Evolutionary conservation across 92 coral and sea anemone species (phyloP).

Genomic region (Diadumene lineata): DNA sequence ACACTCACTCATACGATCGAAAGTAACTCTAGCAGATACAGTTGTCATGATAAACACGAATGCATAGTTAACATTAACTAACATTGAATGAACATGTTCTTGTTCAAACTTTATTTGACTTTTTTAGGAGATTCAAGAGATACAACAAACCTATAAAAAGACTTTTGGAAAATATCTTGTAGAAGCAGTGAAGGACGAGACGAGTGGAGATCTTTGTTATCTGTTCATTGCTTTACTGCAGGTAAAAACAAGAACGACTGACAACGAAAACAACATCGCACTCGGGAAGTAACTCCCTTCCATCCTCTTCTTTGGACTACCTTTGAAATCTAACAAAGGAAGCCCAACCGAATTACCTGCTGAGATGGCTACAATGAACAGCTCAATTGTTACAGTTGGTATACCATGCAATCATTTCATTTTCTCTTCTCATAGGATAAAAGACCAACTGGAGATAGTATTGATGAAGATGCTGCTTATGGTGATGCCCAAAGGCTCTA

Average conservation of each 20-base stretch:
- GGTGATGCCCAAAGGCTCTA: conserved; percentile 66
- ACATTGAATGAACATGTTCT: too few relatives aligned
- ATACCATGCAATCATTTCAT: not conserved
- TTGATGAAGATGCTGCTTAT: conserved; percentile 63
- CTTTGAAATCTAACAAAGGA: too few relatives aligned
- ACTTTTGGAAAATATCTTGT: conserved; percentile 64
- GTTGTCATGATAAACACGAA: too few relatives aligned
- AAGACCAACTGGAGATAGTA: conserved; percentile 30
- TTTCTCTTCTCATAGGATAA: conserved; percentile 31
- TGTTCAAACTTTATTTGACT: not conserved
- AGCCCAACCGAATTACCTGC: too few relatives aligned
- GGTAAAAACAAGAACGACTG: conserved; percentile 46
- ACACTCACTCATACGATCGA: too few relatives aligned
- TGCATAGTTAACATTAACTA: not conserved
- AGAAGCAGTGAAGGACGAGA: conserved; percentile 76
- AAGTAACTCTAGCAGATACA: too few relatives aligned
- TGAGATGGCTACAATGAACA: too few relatives aligned
- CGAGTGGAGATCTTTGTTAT: conserved; percentile 83
- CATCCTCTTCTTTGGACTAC: too few relatives aligned
- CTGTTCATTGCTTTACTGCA: conserved; percentile 60
- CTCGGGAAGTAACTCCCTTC: too few relatives aligned
- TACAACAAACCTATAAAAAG: conserved; percentile 55
- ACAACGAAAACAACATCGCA: too few relatives aligned
- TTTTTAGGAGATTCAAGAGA: conserved; percentile 65
- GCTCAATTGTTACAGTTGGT: too few relatives aligned